A percentile compares a stretch with the other conserved stretches of the same genome.
Evolutionary conservation across 2,113 vertebrate species (phyloP).

Genomic region (Callipepla squamata): DNA sequence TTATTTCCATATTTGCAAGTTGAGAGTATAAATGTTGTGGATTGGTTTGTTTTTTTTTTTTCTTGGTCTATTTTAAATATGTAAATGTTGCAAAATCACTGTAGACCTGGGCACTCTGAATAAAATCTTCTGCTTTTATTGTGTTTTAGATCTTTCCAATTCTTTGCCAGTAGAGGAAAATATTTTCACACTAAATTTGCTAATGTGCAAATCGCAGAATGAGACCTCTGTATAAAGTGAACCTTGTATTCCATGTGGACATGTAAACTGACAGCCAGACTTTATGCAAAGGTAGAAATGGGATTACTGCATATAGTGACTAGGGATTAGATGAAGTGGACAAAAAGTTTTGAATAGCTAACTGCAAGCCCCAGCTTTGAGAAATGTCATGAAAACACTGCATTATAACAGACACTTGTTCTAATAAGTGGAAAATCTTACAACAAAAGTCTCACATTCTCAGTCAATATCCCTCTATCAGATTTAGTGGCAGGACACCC

Average conservation of each 20-base stretch:
- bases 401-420: neutral
- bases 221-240: neutral
- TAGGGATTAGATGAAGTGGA: neutral
- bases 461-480: neutral
- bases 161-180: constrained; percentile 13
- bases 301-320: neutral
- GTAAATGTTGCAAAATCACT: neutral
- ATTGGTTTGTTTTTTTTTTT: neutral
- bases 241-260: neutral
- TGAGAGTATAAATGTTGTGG: neutral
- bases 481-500: neutral
- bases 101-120: neutral
- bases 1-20: constrained; percentile 25
- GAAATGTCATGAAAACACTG: neutral
- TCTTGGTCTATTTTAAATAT: constrained; percentile 22
- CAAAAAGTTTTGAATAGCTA: neutral
- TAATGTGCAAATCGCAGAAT: neutral
- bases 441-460: neutral
- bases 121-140: neutral
- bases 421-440: neutral
- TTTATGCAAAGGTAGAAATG: neutral
- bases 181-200: neutral
- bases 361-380: neutral
- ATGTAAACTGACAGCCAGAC: neutral
- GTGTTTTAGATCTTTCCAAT: neutral